Evolutionary conservation across 2,113 vertebrate species (phyloP), one percentile per base, ranked within the genome.

Genomic region (Acanthisitta chloris): DNA sequence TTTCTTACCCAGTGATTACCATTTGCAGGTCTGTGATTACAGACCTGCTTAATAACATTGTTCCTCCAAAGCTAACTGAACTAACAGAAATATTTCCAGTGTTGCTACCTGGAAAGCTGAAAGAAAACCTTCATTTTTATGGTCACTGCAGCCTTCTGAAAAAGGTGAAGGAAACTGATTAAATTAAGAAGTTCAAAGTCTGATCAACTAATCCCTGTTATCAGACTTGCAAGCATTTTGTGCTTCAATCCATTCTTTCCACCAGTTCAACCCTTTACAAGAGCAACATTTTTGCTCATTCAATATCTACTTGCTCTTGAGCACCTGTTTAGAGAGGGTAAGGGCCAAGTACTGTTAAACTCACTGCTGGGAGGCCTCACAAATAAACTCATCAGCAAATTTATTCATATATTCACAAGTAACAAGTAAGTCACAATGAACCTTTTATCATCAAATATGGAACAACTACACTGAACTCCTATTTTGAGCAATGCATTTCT

Each of bases 21-120:
- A 26, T 25, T 87, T 93, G 36, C 19, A 59, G n/a, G 67, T 46
- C 58, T 91, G 40, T 94, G 86, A 93, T 94, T 97, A 97, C 45
- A 97, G 58, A 12, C 51, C 57, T 79, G 49, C 42, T 61, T 57
- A 42, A 91, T 43, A 59, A 70, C 72, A 79, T 34, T 73, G 17
- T 61, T 62, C 83, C 92, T 95, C 86, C 90, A 92, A 81, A 96
- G 72, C 21, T 70, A 46, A 79, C 69, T 49, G 20, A 79, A 69
- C 20, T 34, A 86, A 74, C 34, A 36, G 13, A 92, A 72, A 6
- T 26, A 12, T 34, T 66, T 69, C 42, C 54, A 79, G 26, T 14
- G 24, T 21, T 49, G 7, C 29, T 74, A 58, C 33, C 36, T 64
- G 26, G 7, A 52, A 81, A 81, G 46, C 17, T 88, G 28, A 88